Evolutionary conservation across 2,888 invertebrate species (phyloP).

Genomic region (Aporophyla nigra): DNA sequence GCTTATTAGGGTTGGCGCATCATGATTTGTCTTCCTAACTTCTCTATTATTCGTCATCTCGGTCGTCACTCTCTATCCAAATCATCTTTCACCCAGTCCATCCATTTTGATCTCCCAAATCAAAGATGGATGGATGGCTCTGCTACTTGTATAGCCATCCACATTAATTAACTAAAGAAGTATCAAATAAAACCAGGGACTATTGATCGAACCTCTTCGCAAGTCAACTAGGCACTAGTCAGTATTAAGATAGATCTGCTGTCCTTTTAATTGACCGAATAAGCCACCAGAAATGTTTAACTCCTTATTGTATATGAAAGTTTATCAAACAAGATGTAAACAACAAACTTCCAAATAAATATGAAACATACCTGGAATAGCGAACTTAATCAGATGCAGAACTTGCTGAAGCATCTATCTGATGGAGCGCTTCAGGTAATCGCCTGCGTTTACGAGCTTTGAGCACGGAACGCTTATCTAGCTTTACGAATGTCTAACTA

Average conservation of each 20-base stretch:
- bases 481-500: constrained; percentile 17
- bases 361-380: constrained; percentile 19
- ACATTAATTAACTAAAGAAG: too few species aligned
- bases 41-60: not conserved
- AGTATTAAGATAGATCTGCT: too few species aligned
- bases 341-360: not conserved
- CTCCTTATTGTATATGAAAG: not conserved
- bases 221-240: not conserved
- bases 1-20: not conserved
- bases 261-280: too few species aligned
- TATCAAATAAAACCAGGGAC: too few species aligned
- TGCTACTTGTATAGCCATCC: not conserved
- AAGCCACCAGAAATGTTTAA: too few species aligned
- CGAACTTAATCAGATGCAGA: constrained; percentile 17
- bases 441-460: constrained; percentile 26
- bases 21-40: not conserved
- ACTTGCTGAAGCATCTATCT: constrained; percentile 37
- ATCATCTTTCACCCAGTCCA: not conserved
- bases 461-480: constrained; percentile 33
- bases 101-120: not conserved
- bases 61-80: not conserved
- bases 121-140: too few species aligned
- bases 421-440: constrained; percentile 38
- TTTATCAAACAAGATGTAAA: not conserved
- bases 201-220: too few species aligned